A percentile compares a stretch with the other conserved stretches of the same genome.
phyloP scores from a whole-genome alignment of 2,797 vertebrate species.

The Antrozous pallidus region DNA sequence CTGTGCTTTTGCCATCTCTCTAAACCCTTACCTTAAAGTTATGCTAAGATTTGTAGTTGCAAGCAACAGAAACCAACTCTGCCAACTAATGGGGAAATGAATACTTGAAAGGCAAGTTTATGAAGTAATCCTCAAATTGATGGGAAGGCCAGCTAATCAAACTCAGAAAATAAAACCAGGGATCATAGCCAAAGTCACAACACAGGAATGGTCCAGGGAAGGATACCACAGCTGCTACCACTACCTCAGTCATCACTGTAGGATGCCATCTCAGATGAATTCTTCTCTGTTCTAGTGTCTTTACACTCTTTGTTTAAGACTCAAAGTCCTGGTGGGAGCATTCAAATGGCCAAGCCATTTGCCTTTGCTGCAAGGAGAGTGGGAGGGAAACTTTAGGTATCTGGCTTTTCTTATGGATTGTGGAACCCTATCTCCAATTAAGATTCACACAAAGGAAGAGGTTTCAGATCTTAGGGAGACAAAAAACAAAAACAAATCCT shows the following conservation, averaged over 20 bases:
- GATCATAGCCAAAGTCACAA: not conserved
- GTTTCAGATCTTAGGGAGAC: not conserved
- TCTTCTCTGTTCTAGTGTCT: not conserved
- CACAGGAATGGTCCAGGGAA: not conserved
- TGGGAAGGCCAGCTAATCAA: not conserved
- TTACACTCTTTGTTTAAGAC: not conserved
- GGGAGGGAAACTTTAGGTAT: not conserved
- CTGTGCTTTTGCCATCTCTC: not conserved
- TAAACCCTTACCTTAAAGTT: not conserved
- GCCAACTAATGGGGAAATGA: not conserved
- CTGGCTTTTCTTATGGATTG: not conserved
- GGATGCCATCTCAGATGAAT: not conserved
- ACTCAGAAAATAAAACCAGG: constrained; percentile 6
- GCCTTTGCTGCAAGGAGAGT: not conserved
- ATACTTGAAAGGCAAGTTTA: not conserved
- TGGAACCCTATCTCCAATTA: not conserved
- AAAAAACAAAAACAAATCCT: not conserved
- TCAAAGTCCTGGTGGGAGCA: not conserved
- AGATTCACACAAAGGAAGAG: not conserved
- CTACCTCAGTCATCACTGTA: not conserved
- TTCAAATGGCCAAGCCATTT: not conserved
- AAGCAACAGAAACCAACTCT: constrained; percentile 23
- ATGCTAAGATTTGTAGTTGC: not conserved
- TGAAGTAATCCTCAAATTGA: not conserved
- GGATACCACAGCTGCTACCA: not conserved